These are phyloP conservation scores for Eristalinus aeneus DNA, from an alignment of 2,888 invertebrate genomes.

Conservation along the genomic window DNA sequence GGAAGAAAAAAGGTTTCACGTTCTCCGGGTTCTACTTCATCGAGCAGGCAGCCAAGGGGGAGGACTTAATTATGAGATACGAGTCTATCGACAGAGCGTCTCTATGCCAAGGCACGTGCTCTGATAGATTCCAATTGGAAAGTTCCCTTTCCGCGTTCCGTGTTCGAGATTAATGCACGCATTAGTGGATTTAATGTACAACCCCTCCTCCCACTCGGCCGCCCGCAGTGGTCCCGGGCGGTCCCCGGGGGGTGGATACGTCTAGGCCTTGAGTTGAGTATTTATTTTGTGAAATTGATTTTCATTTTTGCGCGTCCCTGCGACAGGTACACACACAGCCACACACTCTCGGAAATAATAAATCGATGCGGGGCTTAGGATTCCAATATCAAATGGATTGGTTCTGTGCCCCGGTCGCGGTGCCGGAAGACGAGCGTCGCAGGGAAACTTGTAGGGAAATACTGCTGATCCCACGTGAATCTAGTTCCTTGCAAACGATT, in stretches of 20 bases:
- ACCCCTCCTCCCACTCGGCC: constrained; percentile 50
- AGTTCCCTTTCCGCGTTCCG: constrained; percentile 68
- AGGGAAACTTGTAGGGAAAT: constrained; percentile 26
- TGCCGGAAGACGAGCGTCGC: neutral
- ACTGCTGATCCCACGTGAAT: constrained; percentile 17
- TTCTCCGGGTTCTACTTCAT: constrained; percentile 64
- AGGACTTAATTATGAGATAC: constrained; percentile 72
- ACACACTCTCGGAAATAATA: constrained; percentile 38
- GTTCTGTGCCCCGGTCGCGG: constrained; percentile 14
- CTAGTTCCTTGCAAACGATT: constrained; percentile 11
- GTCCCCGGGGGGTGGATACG: constrained; percentile 17
- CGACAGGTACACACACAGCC: constrained; percentile 54
- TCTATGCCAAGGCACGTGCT: constrained; percentile 75
- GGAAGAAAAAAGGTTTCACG: constrained; percentile 25
- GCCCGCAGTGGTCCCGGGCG: neutral
- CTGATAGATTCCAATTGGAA: constrained; percentile 62
- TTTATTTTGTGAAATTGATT: constrained; percentile 68
- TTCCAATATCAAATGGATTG: constrained; percentile 68
- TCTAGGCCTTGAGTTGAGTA: constrained; percentile 60
- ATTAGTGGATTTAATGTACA: constrained; percentile 80
- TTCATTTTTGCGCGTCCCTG: constrained; percentile 43
- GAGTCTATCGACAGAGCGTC: constrained; percentile 59
- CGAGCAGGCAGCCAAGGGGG: constrained; percentile 21
- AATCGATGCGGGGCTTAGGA: constrained; percentile 44
- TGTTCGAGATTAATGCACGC: constrained; percentile 80